Conservation (phyloP, 2,797 vertebrate species). For the Xerus rutilus region DNA sequence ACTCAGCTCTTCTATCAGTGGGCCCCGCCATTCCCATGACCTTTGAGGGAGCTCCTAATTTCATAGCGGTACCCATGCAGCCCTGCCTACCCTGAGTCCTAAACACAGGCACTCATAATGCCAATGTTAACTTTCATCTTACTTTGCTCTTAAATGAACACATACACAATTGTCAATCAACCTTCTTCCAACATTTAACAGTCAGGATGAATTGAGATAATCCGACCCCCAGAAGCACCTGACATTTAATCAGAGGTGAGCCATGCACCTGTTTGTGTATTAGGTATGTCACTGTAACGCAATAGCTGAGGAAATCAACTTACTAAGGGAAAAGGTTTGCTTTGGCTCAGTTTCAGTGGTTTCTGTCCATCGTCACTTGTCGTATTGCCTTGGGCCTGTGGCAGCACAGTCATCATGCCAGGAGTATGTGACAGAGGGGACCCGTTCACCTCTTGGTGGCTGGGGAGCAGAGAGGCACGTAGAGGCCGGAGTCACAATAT, state of each 20-base stretch:
- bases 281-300: not conserved
- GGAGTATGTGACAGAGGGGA: too few species aligned
- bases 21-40: fast-evolving
- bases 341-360: not conserved
- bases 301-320: not conserved
- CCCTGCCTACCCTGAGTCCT: not conserved
- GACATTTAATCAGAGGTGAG: not conserved
- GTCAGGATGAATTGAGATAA: not conserved
- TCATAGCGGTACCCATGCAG: not conserved
- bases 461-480: not conserved
- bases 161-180: not conserved
- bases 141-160: not conserved
- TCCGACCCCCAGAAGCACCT: not conserved
- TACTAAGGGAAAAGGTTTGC: not conserved
- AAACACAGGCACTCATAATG: not conserved
- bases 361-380: not conserved
- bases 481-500: not conserved
- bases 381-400: not conserved
- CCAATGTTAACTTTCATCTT: not conserved
- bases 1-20: not conserved
- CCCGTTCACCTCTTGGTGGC: not conserved
- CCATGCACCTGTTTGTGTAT: not conserved
- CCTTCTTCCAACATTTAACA: not conserved
- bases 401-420: fast-evolving
- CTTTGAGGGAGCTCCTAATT: not conserved